Evolutionary conservation across 2,888 invertebrate species (phyloP), one percentile per base, ranked within the genome.

Genomic region (Cheilosia impressa): DNA sequence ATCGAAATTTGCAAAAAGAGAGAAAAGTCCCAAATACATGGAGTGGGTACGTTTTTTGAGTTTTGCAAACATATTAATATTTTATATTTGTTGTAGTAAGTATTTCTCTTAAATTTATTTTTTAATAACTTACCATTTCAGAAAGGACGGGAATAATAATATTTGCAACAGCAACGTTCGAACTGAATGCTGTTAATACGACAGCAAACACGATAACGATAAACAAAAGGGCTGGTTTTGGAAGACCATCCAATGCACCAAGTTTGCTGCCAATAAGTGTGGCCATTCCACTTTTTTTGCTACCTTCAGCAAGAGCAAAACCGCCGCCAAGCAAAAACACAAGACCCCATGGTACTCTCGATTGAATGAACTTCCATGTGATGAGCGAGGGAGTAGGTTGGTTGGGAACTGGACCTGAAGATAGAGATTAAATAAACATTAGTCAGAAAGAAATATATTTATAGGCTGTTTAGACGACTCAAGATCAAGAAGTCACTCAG

Each of bases 101-200:
- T 27, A 27, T 6, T 27, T 27, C 0, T 27, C 6, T 5, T 27
- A 7, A 19, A 19, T 13, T 6, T 19, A 10, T 13, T 5, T 0
- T 53, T 31, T 2, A 38, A 10, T 19, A 6, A 31, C n/a, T 92
- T 88, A 96, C 95, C 95, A 96, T 95, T 91, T 96, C 95, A 1
- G 95, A 95, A 66, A 97, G 93, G 17, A 98, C 96, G 5, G 98
- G 97, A 87, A 98, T 92, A 87, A 98, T 95, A 34, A 98, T 96
- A 89, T 97, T 97, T 0, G 97, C 97, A 47, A 97, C 96, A 57
- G 98, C 98, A 0, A 97, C 97, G 91, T 98, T 98, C 41, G 97
- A 96, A 0, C 97, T 97, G 89, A 98, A 95, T 92, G 98, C 98
- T 0, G 98, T 98, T 75, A 97, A 93, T 88, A 95, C 93, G 88